These are phyloP conservation scores for Channa striata DNA, from an alignment of 2,797 vertebrate genomes.

Conservation along the genomic window DNA sequence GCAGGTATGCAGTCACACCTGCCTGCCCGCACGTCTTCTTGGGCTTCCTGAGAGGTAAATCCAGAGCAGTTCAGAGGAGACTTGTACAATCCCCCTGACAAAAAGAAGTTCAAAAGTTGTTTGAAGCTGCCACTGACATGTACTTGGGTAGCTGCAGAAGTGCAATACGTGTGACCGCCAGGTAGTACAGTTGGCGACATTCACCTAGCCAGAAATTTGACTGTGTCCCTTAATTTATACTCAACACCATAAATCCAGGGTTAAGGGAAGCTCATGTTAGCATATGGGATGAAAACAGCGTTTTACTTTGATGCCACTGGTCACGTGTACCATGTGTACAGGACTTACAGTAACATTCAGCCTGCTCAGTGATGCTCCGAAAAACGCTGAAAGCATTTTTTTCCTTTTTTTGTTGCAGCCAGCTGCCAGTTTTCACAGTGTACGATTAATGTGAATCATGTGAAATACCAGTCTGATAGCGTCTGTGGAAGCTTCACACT, in stretches of 20 bases:
- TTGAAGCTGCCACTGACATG: constrained; percentile 43
- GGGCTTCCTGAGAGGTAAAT: constrained; percentile 71
- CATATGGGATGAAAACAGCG: constrained; percentile 4
- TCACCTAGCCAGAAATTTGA: constrained; percentile 12
- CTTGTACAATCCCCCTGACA: constrained; percentile 20
- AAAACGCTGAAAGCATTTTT: constrained; percentile 6
- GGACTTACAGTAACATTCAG: constrained; percentile 6
- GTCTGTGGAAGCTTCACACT: constrained; percentile 14
- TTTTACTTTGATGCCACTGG: neutral
- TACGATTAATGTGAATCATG: constrained; percentile 32
- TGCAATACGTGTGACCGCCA: constrained; percentile 24
- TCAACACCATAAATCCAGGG: neutral
- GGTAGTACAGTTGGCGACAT: constrained; percentile 35
- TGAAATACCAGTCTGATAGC: constrained; percentile 34
- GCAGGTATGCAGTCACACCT: constrained; percentile 63
- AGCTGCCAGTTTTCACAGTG: constrained; percentile 73
- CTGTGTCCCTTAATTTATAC: neutral
- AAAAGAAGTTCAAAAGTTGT: constrained; percentile 28
- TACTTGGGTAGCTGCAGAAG: constrained; percentile 4
- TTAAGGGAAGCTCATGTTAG: constrained; percentile 12
- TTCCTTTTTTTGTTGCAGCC: constrained; percentile 39
- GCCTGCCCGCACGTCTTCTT: constrained; percentile 30
- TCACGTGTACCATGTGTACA: neutral
- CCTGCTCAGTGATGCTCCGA: constrained; percentile 38
- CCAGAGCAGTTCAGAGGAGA: constrained; percentile 41